These are phyloP conservation scores for Caenorhabditis virilis DNA, from an alignment of 2,888 invertebrate species.

Conservation along the genomic window DNA sequence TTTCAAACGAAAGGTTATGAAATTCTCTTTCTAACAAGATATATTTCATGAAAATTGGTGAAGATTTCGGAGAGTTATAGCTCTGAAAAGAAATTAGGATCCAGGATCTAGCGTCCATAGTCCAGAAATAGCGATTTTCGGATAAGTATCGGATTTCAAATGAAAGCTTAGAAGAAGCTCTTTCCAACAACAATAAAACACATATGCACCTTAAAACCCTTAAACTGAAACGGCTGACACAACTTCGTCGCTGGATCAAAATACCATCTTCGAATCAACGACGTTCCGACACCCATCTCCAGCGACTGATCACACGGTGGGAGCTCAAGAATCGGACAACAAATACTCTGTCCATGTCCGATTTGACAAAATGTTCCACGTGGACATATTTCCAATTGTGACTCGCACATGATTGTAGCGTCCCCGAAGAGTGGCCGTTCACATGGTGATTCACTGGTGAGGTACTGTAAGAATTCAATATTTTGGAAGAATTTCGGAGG, in stretches of 20 bases:
- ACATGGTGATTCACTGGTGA: conserved; percentile 38
- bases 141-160: no score
- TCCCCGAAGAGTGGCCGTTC: conserved; percentile 31
- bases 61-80: neutral
- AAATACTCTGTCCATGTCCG: conserved; percentile 51
- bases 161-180: no score
- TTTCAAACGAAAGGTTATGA: no score
- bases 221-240: conserved; percentile 52
- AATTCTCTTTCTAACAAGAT: no score
- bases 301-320: conserved; percentile 48
- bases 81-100: neutral
- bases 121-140: no score
- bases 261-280: conserved; percentile 49
- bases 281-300: conserved; percentile 45
- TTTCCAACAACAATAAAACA: no score
- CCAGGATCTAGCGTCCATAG: neutral
- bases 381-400: conserved; percentile 38
- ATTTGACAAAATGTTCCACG: conserved; percentile 50
- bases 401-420: conserved; percentile 46
- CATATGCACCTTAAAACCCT: conserved; percentile 47
- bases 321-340: conserved; percentile 49
- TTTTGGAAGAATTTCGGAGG: neutral
- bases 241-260: conserved; percentile 43
- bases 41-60: no score
- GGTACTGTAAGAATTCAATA: no score